Percentiles rank a stretch among this genome's conserved stretches.
Evolutionary conservation across 1,140 invertebrate genomes (phyloP).

Genomic region (Pollicipes pollicipes): DNA sequence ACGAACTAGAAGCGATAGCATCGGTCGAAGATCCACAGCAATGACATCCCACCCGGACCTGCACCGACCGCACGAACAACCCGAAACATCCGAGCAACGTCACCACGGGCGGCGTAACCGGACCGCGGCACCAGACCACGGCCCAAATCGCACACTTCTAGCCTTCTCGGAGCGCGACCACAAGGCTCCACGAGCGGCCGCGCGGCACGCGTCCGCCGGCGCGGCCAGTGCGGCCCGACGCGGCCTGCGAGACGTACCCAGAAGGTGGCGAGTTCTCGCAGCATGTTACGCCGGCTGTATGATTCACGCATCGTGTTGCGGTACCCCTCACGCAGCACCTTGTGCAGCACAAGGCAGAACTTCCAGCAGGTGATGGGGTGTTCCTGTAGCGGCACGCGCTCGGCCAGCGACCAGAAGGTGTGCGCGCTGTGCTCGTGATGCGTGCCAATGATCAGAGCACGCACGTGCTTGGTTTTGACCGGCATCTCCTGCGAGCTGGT

Average conservation of each 20-base stretch:
- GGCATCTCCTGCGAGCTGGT: conserved; percentile 44
- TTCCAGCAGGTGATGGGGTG: conserved; percentile 95
- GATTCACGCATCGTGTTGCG: conserved; percentile 67
- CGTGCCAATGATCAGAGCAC: conserved; percentile 69
- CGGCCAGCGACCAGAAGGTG: conserved; percentile 72
- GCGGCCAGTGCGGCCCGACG: too few species aligned
- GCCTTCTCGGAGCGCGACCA: too few species aligned
- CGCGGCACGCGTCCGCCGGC: too few species aligned
- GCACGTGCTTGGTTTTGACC: conserved; percentile 92
- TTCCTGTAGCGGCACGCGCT: conserved; percentile 66
- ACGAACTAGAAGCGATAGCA: too few species aligned
- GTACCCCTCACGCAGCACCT: conserved; percentile 86
- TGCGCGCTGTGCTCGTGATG: conserved; percentile 75
- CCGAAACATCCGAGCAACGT: too few species aligned
- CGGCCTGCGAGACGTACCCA: background rate
- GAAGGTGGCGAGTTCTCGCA: background rate
- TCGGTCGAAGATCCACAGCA: too few species aligned
- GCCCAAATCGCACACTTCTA: too few species aligned
- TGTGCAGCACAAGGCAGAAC: conserved; percentile 93
- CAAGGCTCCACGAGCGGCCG: too few species aligned
- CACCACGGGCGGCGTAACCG: too few species aligned
- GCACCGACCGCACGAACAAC: too few species aligned
- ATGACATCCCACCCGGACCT: too few species aligned
- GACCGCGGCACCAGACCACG: too few species aligned
- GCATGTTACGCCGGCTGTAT: conserved; percentile 2